Conservation (phyloP, 37 sponge, comb jelly and placozoan species). For the Dysidea cf. avara region DNA sequence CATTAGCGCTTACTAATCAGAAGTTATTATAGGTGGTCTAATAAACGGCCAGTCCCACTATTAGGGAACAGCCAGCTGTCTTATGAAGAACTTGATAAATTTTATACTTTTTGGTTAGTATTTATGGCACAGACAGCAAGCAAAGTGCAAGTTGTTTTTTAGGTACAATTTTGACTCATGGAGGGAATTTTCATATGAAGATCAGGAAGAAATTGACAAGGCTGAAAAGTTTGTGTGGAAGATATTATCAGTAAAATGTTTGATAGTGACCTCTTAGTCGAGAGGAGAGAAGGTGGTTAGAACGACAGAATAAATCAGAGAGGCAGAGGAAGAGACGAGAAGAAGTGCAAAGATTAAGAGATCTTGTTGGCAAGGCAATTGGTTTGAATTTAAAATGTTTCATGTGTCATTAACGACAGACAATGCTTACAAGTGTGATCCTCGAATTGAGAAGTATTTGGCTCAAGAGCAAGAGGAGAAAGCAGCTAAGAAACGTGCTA, state of each 20-base stretch:
- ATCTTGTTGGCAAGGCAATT: slow-evolving; percentile 68
- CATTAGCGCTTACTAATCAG: not conserved
- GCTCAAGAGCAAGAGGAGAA: slow-evolving; percentile 81
- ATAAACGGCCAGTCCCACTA: slow-evolving; percentile 73
- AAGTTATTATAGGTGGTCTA: slow-evolving; percentile 67
- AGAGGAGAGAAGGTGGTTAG: slow-evolving; percentile 93
- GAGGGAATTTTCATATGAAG: slow-evolving; percentile 96
- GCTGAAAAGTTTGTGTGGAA: slow-evolving; percentile 73
- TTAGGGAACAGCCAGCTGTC: slow-evolving; percentile 60
- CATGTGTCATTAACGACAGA: slow-evolving; percentile 29
- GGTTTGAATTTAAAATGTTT: not conserved
- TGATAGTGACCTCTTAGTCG: slow-evolving; percentile 48
- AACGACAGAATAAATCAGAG: slow-evolving; percentile 91
- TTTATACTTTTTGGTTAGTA: slow-evolving; percentile 88
- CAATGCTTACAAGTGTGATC: slow-evolving; percentile 89
- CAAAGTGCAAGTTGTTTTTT: not conserved
- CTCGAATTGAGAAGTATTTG: slow-evolving; percentile 78
- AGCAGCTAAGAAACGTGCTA: slow-evolving; percentile 69
- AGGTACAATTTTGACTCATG: slow-evolving; percentile 94
- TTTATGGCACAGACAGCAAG: not conserved
- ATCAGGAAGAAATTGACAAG: slow-evolving; percentile 90
- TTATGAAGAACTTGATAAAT: slow-evolving; percentile 75
- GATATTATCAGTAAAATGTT: not conserved
- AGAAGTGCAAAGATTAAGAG: slow-evolving; percentile 72
- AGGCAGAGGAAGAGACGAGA: slow-evolving; percentile 83